Conservation (phyloP, 1,140 invertebrate genomes). For the Anoplolepis gracilipes region DNA sequence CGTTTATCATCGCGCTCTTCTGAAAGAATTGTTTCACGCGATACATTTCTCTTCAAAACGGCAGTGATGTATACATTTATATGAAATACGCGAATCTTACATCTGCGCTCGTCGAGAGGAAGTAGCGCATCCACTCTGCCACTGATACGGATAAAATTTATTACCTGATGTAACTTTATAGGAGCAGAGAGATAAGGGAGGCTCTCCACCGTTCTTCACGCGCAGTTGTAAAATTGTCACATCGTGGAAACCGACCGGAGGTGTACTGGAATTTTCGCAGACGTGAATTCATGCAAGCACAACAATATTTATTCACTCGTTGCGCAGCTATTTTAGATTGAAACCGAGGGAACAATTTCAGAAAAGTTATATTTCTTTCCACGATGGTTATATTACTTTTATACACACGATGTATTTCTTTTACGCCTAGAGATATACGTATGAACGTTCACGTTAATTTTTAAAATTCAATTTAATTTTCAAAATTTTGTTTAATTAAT, state of each 20-base stretch:
- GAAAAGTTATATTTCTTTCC: not conserved
- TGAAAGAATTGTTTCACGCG: slow-evolving; percentile 12
- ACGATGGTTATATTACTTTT: not conserved
- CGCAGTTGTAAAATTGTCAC: slow-evolving; percentile 28
- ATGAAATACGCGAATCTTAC: slow-evolving; percentile 37
- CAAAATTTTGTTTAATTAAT: slow-evolving; percentile 12
- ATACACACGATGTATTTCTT: not conserved
- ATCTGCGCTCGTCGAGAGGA: not conserved
- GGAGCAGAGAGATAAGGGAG: not conserved
- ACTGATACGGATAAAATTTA: slow-evolving; percentile 31
- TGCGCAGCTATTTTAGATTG: not conserved
- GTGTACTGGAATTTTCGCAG: slow-evolving; percentile 4
- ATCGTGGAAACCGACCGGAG: slow-evolving; percentile 1
- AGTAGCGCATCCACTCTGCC: not conserved
- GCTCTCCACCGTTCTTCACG: not conserved
- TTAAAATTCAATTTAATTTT: slow-evolving; percentile 16
- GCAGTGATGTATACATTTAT: slow-evolving; percentile 22
- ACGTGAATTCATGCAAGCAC: not conserved
- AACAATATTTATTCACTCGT: slow-evolving; percentile 26
- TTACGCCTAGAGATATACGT: not conserved
- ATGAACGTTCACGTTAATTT: not conserved
- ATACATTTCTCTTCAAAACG: slow-evolving; percentile 17
- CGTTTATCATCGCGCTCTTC: not conserved
- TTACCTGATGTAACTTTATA: slow-evolving; percentile 24
- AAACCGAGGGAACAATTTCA: not conserved